Evolutionary conservation across 2,888 invertebrate genomes (phyloP), one percentile per base, ranked within the genome.

Genomic region (Ormyrus pomaceus): DNA sequence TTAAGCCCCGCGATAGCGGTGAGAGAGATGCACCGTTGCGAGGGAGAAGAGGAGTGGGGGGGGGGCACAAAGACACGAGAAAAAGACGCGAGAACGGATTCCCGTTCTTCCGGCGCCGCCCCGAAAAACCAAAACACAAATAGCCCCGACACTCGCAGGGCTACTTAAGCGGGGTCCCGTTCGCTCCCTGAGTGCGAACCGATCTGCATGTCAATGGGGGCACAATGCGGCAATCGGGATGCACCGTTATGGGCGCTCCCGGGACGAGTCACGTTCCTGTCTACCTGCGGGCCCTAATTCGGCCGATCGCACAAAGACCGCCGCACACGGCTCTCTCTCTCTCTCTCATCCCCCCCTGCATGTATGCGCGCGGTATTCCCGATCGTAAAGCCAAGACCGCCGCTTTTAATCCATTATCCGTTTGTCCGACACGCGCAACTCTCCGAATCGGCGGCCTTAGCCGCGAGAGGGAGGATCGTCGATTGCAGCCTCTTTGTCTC

Each of bases 121-220:
- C 88, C 85, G 84, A 87, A 88, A 87, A 90, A 90, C 89, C 88
- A 89, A 90, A 90, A 90, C 87, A 90, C 89, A 89, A 90, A 90
- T 89, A 90, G 88, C 86, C n/a, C 62, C 10, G 13, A n/a, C 6
- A 11, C 50, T 84, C 85, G 85, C 87, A 85, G 83, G 85, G 88
- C 88, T 86, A 87, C 84, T 88, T 87, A 87, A 65, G 72, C 69
- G 83, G 75, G 58, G 11, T 48, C 19, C 8, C 82, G 83, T 82
- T 68, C 77, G 55, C 34, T 46, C 48, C n/a, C 11, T 64, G 58
- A 85, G 88, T 87, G 89, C 84, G 88, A 89, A 88, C 64, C 81
- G 83, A 88, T 89, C 88, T 90, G 86, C 90, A 89, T 90, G 84
- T 89, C 87, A 89, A 90, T 89, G 85, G 34, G 34, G 34, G 86